Evolutionary conservation across 2,113 vertebrate genomes (phyloP).

Genomic region (Phodopus roborovskii): DNA sequence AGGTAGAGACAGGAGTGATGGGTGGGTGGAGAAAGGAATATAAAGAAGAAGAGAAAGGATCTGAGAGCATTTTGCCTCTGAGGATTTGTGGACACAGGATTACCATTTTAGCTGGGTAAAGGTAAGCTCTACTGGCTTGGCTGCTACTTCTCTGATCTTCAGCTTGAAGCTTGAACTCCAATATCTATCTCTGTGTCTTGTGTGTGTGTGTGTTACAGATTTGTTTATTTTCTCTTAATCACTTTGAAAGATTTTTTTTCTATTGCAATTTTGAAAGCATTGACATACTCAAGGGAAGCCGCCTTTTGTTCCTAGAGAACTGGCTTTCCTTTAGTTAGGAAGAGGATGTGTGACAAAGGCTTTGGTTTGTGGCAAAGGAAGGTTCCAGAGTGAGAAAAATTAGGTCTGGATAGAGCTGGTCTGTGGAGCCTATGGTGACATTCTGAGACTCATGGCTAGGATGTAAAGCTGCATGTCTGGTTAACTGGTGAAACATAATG

Average conservation of each 20-base stretch:
- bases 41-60: too few relatives aligned
- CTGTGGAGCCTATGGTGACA: background rate
- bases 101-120: too few relatives aligned
- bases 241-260: slow-evolving; percentile 36
- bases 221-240: slow-evolving; percentile 27
- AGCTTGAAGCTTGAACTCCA: too few relatives aligned
- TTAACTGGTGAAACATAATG: background rate
- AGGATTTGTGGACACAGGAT: too few relatives aligned
- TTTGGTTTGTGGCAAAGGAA: background rate
- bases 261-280: background rate
- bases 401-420: background rate
- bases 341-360: background rate
- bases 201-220: background rate
- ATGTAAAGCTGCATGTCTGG: background rate
- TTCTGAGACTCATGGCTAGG: background rate
- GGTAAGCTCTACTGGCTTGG: too few relatives aligned
- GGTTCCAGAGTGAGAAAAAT: background rate
- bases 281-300: background rate
- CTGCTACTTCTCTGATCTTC: too few relatives aligned
- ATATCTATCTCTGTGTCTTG: too few relatives aligned
- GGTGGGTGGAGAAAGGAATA: too few relatives aligned
- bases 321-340: slow-evolving; percentile 29
- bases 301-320: background rate
- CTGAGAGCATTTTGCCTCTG: too few relatives aligned
- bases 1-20: too few relatives aligned